Base-by-base conservation (phyloP, 2,113 vertebrate species). In the Gobio gobio region DNA sequence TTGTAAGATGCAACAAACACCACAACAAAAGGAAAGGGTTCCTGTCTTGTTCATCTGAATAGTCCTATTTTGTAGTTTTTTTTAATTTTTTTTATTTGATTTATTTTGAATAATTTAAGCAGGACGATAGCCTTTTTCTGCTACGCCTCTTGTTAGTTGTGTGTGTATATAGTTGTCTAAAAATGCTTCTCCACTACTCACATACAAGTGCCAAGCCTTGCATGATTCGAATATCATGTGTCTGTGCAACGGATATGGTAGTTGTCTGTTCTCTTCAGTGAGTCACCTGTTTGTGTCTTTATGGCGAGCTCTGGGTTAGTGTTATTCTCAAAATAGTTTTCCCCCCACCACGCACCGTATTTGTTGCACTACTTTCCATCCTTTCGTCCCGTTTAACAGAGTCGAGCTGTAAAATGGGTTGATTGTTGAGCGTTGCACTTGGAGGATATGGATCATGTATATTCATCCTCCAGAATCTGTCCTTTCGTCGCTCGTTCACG, bases 341-440 rank as follows among this genome's bases (percentile, higher is more conserved):
- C 54, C 26, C 26, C 18, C 83, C 80, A 78, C 63, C 20, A 61
- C 16, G 36, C 78, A 80, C 78, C 20, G 1, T 82, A 10, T 36
- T 72, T n/a, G 40, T 72, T 82, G 64, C 80, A 72, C 80, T 72
- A 58, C 13, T 91, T 87, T 78, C 90, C 90, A 78, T 78, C 66
- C 40, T 26, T 66, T 77, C 73, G 43, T 90, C 51, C 85, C 77
- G 87, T 33, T 63, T 85, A 83, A 93, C 83, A 24, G 87, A 89
- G 63, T 87, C 86, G 61, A 51, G 83, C 89, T 90, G 40, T 40
- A 40, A 40, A 40, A 40, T 7, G 76, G 89, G 91, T 91, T 86
- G 86, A 89, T 83, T 86, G 82, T 87, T 79, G 59, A 89, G 86
- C 88, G 87, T 88, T 91, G 80, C 92, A 93, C 93, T 91, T 82